Evolutionary conservation across 2,888 invertebrate species (phyloP).

Genomic region (Quadriops clusia): DNA sequence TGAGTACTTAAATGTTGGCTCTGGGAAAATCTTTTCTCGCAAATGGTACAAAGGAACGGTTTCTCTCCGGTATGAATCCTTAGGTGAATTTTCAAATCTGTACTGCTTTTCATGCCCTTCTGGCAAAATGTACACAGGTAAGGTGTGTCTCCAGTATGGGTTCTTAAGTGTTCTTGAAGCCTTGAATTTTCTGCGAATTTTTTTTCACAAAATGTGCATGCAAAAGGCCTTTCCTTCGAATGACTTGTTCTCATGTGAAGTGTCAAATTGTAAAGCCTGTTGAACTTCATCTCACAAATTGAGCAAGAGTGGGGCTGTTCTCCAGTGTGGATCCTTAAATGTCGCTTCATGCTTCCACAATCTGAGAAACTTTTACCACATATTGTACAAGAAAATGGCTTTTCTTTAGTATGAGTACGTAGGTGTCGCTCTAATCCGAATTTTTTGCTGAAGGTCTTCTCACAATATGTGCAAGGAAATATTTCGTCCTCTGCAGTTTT

Average conservation of each 20-base stretch:
- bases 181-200: background rate
- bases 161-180: background rate
- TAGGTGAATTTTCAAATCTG: constrained; percentile 1
- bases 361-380: background rate
- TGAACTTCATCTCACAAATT: too few species aligned
- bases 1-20: too few species aligned
- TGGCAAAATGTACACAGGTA: background rate
- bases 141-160: background rate
- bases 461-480: too few species aligned
- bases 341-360: background rate
- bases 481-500: too few species aligned
- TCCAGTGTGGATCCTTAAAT: background rate
- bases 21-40: too few species aligned
- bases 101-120: background rate
- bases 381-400: background rate
- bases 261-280: too few species aligned
- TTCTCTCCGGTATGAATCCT: constrained; percentile 1
- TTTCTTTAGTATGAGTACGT: background rate
- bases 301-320: too few species aligned
- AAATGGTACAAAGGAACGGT: too few species aligned
- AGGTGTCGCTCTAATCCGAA: background rate
- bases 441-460: background rate
- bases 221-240: background rate
- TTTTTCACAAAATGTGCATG: constrained; percentile 2
- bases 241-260: too few species aligned